Base-by-base conservation (phyloP, 2,797 vertebrate species). In the Darevskia mixta region DNA sequence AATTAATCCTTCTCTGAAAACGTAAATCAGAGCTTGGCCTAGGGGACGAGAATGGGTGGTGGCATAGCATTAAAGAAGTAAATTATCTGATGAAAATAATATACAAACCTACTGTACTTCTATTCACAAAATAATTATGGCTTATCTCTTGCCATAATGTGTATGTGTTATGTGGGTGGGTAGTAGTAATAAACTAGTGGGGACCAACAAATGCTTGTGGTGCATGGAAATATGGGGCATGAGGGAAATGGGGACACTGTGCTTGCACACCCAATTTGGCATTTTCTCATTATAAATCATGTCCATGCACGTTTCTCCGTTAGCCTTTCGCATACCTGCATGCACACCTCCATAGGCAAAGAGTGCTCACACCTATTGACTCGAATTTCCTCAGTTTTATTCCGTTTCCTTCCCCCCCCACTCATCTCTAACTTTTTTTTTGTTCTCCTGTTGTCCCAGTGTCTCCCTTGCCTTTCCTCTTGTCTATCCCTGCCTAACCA, bases 1-100 rank as follows among this genome's bases (percentile, higher is more conserved):
- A 89, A 95, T 95, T 93, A 94, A 93, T 92, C 83, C 88, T 84
- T 49, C 91, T 90, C 92, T 92, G 91, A 89, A 95, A 91, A 94
- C 35, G 49, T 67, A 83, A 92, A 88, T 89, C 87, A 90, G 88
- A 89, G 88, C 89, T 93, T 86, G 92, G 41, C 90, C 84, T 67
- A 87, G 73, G 35, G 69, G 15, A 64, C 64, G 76, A 84, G 38
- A 43, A 66, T 80, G 85, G 49, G 67, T 67, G 82, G 92, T 86
- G 78, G 86, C 90, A 91, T 92, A 45, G 45, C 86, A 91, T 90
- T 82, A 79, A 86, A 88, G 35, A 87, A 4, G 3, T 76, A 77
- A 71, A 55, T 55, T 0, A 15, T 73, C 82, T 85, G 83, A 41
- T 82, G 90, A 87, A 90, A 6, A 82, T 77, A 88, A 93, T 78